phyloP scores from a whole-genome alignment of 1,140 invertebrate genomes.

The Aphaenogaster rudis region DNA sequence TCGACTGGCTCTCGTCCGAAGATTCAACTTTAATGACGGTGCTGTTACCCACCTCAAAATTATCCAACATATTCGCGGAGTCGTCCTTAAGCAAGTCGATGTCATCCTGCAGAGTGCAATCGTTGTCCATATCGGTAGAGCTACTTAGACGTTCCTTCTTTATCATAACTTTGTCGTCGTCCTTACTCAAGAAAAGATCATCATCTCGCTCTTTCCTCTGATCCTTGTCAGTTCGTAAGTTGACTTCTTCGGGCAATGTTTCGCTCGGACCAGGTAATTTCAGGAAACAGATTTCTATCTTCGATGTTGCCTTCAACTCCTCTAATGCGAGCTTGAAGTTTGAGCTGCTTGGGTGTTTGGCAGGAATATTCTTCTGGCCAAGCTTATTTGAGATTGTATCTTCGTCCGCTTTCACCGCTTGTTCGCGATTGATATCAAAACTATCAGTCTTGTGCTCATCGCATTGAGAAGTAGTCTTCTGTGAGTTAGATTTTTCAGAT shows the following conservation, averaged over 20 bases:
- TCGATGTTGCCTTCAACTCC: slow-evolving; percentile 17
- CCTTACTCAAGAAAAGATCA: slow-evolving; percentile 1
- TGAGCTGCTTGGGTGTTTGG: not conserved
- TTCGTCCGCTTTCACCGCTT: not conserved
- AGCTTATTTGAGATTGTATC: not conserved
- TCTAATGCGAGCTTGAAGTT: slow-evolving; percentile 24
- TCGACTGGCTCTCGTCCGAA: slow-evolving; percentile 84
- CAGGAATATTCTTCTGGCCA: not conserved
- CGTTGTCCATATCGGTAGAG: slow-evolving; percentile 22
- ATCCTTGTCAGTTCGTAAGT: not conserved
- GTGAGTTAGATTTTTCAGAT: not conserved
- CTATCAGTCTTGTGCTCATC: not conserved
- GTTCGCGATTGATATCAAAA: not conserved
- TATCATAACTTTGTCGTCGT: not conserved
- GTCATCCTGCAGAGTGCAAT: slow-evolving; percentile 10
- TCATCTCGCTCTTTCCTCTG: not conserved
- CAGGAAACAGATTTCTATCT: not conserved
- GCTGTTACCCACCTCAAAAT: slow-evolving; percentile 62
- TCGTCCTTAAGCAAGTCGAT: slow-evolving; percentile 21
- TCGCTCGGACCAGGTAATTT: not conserved
- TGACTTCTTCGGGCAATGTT: not conserved
- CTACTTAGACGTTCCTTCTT: slow-evolving; percentile 46
- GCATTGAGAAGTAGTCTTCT: not conserved
- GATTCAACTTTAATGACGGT: slow-evolving; percentile 84
- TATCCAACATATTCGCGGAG: not conserved